A percentile compares a stretch with the other conserved stretches of the same genome.
Evolutionary conservation across 2,113 vertebrate species (phyloP).

Genomic region (Coracopsis vasa): DNA sequence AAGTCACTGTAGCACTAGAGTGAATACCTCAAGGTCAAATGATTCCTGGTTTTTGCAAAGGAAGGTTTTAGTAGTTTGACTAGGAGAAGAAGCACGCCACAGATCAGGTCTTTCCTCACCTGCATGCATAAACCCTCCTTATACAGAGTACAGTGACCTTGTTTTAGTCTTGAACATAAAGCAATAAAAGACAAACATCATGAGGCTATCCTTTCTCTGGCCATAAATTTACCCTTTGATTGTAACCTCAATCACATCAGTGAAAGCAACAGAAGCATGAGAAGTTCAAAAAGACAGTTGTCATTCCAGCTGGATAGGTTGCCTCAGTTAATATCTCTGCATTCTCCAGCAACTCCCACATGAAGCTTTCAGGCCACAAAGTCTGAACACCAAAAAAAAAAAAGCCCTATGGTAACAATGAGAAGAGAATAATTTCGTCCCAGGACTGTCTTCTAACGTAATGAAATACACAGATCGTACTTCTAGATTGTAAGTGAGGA

Average conservation of each 20-base stretch:
- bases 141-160: background rate
- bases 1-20: background rate
- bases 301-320: background rate
- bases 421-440: background rate
- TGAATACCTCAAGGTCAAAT: background rate
- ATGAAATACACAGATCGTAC: background rate
- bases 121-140: background rate
- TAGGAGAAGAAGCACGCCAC: background rate
- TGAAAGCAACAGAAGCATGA: background rate
- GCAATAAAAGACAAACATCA: background rate
- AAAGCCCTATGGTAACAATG: background rate
- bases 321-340: background rate
- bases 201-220: background rate
- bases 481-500: background rate
- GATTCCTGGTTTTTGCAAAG: background rate
- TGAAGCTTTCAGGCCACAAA: background rate
- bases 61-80: background rate
- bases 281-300: background rate
- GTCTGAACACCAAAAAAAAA: background rate
- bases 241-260: background rate
- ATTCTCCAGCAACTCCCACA: background rate
- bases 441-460: background rate
- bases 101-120: background rate
- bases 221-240: background rate
- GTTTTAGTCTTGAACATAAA: background rate